Evolutionary conservation across 2,888 invertebrate genomes (phyloP).

Genomic region (Resseliella maxima): DNA sequence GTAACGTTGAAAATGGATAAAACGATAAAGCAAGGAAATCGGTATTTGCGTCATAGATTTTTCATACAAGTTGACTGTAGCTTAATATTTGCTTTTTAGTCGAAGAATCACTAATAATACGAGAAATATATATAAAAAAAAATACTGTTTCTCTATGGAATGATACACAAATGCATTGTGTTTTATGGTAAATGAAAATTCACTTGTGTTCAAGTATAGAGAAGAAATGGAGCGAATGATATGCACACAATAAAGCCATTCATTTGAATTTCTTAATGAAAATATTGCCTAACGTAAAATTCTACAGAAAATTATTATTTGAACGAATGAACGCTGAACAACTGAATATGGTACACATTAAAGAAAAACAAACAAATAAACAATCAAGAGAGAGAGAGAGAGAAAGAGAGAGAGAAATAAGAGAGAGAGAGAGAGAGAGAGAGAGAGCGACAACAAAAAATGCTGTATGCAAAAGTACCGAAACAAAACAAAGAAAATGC

Average conservation of each 20-base stretch:
- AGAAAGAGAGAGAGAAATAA: too few species aligned
- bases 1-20: background rate
- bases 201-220: background rate
- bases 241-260: conserved; percentile 42
- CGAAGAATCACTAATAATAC: background rate
- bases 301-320: background rate
- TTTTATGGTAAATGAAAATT: conserved; percentile 10
- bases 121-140: background rate
- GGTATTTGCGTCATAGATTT: conserved; percentile 31
- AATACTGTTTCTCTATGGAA: background rate
- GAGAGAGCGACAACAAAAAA: background rate
- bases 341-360: background rate
- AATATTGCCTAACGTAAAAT: conserved; percentile 49
- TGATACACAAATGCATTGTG: background rate
- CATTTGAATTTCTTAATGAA: conserved; percentile 46
- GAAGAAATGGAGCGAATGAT: conserved; percentile 45
- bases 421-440: background rate
- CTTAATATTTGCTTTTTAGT: conserved; percentile 28
- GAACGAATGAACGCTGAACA: background rate
- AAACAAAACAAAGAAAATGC: conserved; percentile 23
- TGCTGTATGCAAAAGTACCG: background rate
- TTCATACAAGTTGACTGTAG: background rate
- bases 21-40: background rate
- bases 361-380: background rate
- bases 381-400: background rate